Conservation (phyloP, 2,888 invertebrate genomes). For the Idaea straminata region DNA sequence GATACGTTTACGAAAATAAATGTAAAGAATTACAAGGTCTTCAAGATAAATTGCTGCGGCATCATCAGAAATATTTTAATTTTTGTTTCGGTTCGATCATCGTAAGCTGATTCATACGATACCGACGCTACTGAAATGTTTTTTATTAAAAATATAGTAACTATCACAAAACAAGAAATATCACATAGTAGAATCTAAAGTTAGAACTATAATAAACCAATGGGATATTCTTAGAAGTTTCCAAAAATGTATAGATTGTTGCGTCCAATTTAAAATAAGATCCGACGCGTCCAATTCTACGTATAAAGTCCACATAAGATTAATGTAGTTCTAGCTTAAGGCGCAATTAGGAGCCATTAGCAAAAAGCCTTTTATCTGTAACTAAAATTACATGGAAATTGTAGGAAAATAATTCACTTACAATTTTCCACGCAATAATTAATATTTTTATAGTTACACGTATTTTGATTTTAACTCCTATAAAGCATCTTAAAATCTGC, state of each 20-base stretch:
- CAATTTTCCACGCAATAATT: too few relatives aligned
- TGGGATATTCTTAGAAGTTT: not conserved
- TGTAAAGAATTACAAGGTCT: constrained; percentile 8
- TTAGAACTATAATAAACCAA: constrained; percentile 14
- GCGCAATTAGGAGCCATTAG: too few relatives aligned
- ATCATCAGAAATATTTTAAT: not conserved
- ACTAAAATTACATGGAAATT: too few relatives aligned
- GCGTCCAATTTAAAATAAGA: not conserved
- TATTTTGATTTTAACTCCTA: too few relatives aligned
- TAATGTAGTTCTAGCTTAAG: too few relatives aligned
- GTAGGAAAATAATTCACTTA: too few relatives aligned
- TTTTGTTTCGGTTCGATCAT: not conserved
- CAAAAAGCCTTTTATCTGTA: too few relatives aligned
- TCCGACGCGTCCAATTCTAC: not conserved
- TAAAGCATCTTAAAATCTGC: not conserved
- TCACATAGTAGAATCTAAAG: constrained; percentile 51
- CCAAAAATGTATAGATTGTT: not conserved
- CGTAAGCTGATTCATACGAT: constrained; percentile 15
- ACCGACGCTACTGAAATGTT: constrained; percentile 10
- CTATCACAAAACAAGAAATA: constrained; percentile 66
- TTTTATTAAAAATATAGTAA: constrained; percentile 27
- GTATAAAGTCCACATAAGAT: too few relatives aligned
- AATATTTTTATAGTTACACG: not conserved
- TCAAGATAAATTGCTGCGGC: not conserved
- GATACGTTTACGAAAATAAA: constrained; percentile 2